phyloP scores from a whole-genome alignment of 2,888 invertebrate species.

The Allophyes oxyacanthae region DNA sequence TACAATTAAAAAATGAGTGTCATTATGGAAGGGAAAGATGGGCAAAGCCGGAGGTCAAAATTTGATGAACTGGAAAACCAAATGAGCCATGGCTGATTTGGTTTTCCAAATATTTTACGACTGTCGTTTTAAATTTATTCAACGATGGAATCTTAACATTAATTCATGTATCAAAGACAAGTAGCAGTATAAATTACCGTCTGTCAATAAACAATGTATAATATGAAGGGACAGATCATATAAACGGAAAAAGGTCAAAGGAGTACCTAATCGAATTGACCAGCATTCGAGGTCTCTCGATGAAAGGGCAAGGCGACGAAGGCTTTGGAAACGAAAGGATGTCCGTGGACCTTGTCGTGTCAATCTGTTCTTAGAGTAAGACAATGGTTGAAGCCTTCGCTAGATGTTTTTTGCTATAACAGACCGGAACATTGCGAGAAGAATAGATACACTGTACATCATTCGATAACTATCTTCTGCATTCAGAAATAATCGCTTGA shows the following conservation, averaged over 20 bases:
- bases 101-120: slow-evolving; percentile 46
- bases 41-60: slow-evolving; percentile 36
- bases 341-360: slow-evolving; percentile 56
- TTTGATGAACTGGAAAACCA: slow-evolving; percentile 45
- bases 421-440: slow-evolving; percentile 40
- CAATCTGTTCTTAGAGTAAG: slow-evolving; percentile 34
- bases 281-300: slow-evolving; percentile 46
- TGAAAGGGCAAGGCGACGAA: slow-evolving; percentile 58
- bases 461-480: slow-evolving; percentile 33
- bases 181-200: slow-evolving; percentile 37
- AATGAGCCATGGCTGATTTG: slow-evolving; percentile 31
- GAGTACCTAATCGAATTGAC: slow-evolving; percentile 56
- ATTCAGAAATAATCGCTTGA: slow-evolving; percentile 7
- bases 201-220: slow-evolving; percentile 40
- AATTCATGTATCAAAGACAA: slow-evolving; percentile 37
- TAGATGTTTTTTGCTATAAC: slow-evolving; percentile 38
- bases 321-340: slow-evolving; percentile 56
- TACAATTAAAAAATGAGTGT: slow-evolving; percentile 36
- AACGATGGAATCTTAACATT: slow-evolving; percentile 21
- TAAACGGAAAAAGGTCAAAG: slow-evolving; percentile 48
- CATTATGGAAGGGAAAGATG: slow-evolving; percentile 15
- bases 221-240: slow-evolving; percentile 39
- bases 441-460: slow-evolving; percentile 30
- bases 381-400: slow-evolving; percentile 48
- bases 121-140: slow-evolving; percentile 20